Evolutionary conservation across 2,888 invertebrate genomes (phyloP).

Genomic region (Cerastis leucographa): DNA sequence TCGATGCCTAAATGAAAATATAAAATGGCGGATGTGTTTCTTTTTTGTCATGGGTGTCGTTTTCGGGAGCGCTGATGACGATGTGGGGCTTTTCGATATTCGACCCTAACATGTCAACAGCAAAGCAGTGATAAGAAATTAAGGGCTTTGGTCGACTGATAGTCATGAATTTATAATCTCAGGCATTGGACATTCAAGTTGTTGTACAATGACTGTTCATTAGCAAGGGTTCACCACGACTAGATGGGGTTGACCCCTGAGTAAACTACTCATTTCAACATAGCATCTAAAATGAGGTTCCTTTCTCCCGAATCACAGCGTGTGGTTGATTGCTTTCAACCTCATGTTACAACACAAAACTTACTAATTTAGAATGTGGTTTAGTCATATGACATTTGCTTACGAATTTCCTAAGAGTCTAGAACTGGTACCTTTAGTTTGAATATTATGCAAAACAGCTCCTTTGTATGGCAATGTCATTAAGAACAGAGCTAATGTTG

Average conservation of each 20-base stretch:
- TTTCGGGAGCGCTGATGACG: no score
- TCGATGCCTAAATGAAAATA: no score
- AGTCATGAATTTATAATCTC: background rate
- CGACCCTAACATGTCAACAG: no score
- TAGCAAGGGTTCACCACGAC: constrained; percentile 20
- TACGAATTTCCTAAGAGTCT: constrained; percentile 44
- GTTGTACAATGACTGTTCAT: constrained; percentile 11
- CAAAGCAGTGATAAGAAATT: background rate
- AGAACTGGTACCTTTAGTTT: constrained; percentile 16
- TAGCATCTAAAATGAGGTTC: constrained; percentile 45
- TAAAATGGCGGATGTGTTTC: no score
- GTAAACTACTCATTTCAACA: constrained; percentile 50
- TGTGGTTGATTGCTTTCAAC: constrained; percentile 47
- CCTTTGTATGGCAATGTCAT: background rate
- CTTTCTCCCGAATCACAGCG: constrained; percentile 54
- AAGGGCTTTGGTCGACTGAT: background rate
- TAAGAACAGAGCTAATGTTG: background rate
- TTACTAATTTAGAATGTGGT: constrained; percentile 49
- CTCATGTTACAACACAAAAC: constrained; percentile 47
- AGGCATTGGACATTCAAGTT: background rate
- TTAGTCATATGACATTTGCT: constrained; percentile 46
- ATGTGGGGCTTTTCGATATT: no score
- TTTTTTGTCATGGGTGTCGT: no score
- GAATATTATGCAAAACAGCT: constrained; percentile 29
- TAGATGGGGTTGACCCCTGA: constrained; percentile 34